Conservation (phyloP, 1,140 invertebrate genomes). For the Drosophila littoralis region DNA sequence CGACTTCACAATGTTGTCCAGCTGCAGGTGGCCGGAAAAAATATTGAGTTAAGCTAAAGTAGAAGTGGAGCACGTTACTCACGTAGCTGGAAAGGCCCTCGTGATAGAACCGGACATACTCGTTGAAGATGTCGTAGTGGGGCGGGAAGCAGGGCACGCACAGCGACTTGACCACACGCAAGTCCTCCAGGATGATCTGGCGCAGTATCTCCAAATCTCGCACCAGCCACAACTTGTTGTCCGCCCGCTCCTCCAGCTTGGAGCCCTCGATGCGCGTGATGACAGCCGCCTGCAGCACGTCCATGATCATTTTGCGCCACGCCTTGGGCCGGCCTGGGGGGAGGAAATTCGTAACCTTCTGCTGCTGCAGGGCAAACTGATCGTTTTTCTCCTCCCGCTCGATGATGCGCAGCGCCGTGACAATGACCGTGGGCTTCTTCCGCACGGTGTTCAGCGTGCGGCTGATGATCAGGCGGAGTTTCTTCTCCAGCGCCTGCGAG, state of each 20-base stretch:
- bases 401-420: conserved; percentile 97
- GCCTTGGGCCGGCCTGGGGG: conserved; percentile 96
- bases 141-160: conserved; percentile 98
- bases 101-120: conserved; percentile 98
- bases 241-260: conserved; percentile 94
- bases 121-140: conserved; percentile 96
- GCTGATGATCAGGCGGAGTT: conserved; percentile 94
- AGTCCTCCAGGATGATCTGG: conserved; percentile 94
- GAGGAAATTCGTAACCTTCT: conserved; percentile 93
- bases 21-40: conserved; percentile 84
- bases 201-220: conserved; percentile 90
- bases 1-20: conserved; percentile 93
- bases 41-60: too few species aligned
- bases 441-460: conserved; percentile 96
- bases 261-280: conserved; percentile 94
- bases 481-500: conserved; percentile 95
- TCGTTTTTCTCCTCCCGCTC: conserved; percentile 98
- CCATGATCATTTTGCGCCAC: conserved; percentile 95
- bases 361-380: conserved; percentile 90
- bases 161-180: conserved; percentile 95
- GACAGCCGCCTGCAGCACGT: conserved; percentile 93
- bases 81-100: conserved; percentile 93
- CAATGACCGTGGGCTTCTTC: conserved; percentile 97
- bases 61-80: conserved; percentile 78
- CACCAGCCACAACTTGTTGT: conserved; percentile 98